phyloP scores from a whole-genome alignment of 2,888 invertebrate species.

The Drosophila colorata region DNA sequence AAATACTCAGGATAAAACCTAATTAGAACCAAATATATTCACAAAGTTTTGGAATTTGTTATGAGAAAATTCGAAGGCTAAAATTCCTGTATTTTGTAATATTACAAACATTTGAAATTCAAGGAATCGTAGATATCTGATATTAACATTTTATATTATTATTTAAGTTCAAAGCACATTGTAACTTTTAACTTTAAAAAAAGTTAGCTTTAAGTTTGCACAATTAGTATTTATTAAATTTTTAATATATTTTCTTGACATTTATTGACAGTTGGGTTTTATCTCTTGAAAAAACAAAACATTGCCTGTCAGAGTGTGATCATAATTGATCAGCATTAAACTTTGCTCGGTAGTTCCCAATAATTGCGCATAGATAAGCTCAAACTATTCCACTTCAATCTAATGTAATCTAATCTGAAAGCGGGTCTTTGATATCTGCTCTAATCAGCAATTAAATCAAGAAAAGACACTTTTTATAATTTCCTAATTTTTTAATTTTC shows the following conservation, averaged over 20 bases:
- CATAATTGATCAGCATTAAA: slow-evolving; percentile 16
- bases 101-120: no score
- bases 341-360: slow-evolving; percentile 7
- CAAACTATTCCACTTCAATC: neutral
- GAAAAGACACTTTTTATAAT: neutral
- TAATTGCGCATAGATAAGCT: slow-evolving; percentile 2
- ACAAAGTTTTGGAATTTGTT: no score
- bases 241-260: no score
- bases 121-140: no score
- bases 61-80: neutral
- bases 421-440: neutral
- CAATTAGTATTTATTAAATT: no score
- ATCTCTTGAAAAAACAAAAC: neutral
- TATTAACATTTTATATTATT: no score
- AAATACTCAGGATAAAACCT: neutral
- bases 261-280: no score
- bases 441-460: slow-evolving; percentile 9
- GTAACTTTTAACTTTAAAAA: no score
- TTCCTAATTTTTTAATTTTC: slow-evolving; percentile 5
- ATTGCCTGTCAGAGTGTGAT: neutral
- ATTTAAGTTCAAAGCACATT: no score
- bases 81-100: neutral
- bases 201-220: no score
- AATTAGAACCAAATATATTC: no score
- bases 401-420: slow-evolving; percentile 28